These are phyloP conservation scores for Sciurus niger DNA, from an alignment of 2,113 vertebrate species.

Conservation along the genomic window DNA sequence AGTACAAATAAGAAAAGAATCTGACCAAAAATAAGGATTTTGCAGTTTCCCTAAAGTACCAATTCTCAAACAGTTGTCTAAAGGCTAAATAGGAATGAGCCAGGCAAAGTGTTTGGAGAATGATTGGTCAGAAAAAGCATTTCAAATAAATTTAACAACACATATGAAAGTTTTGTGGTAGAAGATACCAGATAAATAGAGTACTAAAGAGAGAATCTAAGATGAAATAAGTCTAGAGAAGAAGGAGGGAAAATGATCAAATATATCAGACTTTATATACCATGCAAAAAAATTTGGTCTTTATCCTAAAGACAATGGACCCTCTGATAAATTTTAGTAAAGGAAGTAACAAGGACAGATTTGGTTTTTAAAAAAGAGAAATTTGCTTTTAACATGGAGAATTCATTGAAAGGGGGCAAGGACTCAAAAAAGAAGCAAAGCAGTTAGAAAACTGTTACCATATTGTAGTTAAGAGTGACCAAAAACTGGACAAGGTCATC, in stretches of 20 bases:
- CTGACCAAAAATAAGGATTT: background rate
- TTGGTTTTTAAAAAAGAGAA: conserved; percentile 39
- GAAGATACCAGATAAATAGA: background rate
- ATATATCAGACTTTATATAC: background rate
- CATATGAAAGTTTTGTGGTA: background rate
- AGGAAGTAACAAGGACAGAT: background rate
- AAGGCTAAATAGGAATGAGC: conserved; percentile 29
- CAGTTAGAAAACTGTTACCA: conserved; percentile 11
- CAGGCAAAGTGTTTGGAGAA: background rate
- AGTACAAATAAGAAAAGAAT: background rate
- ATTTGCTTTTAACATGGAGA: conserved; percentile 16
- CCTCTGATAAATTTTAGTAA: conserved; percentile 15
- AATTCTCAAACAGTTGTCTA: background rate
- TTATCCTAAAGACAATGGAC: background rate
- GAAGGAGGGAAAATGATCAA: background rate
- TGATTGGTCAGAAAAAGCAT: background rate
- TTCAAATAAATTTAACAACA: conserved; percentile 42
- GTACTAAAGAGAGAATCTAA: conserved; percentile 14
- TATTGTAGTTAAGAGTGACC: conserved; percentile 35
- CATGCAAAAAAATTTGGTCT: background rate
- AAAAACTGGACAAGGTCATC: background rate
- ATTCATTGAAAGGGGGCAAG: background rate
- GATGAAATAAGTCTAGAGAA: background rate
- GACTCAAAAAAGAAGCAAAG: background rate
- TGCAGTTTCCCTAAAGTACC: background rate